Evolutionary conservation across 1,140 invertebrate genomes (phyloP).

Genomic region (Gyrodactylus bullatarudis): DNA sequence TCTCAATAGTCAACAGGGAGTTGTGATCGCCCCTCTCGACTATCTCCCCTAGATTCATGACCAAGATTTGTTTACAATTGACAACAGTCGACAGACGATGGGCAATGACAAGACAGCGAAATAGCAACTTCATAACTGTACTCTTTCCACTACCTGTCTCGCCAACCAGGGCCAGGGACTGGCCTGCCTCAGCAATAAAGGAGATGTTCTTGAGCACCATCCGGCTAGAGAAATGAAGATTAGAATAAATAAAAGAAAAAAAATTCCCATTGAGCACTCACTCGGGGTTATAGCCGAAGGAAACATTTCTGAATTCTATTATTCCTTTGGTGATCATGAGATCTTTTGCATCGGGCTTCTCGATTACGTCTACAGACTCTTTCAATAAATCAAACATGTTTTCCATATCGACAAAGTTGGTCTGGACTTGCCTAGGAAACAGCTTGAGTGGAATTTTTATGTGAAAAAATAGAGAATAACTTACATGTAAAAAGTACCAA

Average conservation of each 20-base stretch:
- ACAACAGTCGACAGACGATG: conserved; percentile 60
- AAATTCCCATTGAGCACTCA: neutral
- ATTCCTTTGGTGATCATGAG: neutral
- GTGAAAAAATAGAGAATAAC: neutral
- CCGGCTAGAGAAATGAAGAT: neutral
- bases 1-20: neutral
- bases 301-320: conserved; percentile 7
- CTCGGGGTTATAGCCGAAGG: neutral
- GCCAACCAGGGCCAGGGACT: conserved; percentile 55
- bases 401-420: conserved; percentile 92
- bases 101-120: conserved; percentile 40
- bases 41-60: conserved; percentile 52
- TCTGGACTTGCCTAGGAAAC: conserved; percentile 46
- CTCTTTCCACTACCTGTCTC: neutral
- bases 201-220: conserved; percentile 35
- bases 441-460: neutral
- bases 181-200: conserved; percentile 48
- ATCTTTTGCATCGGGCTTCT: neutral
- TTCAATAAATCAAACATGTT: conserved; percentile 83
- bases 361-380: conserved; percentile 40
- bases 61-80: conserved; percentile 60
- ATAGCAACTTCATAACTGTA: conserved; percentile 4
- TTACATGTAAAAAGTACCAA: conserved; percentile 81
- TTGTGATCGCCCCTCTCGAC: conserved; percentile 38
- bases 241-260: too few species aligned